Evolutionary conservation across 2,888 invertebrate genomes (phyloP), one percentile per base, ranked within the genome.

Genomic region (Argyresthia albistria): DNA sequence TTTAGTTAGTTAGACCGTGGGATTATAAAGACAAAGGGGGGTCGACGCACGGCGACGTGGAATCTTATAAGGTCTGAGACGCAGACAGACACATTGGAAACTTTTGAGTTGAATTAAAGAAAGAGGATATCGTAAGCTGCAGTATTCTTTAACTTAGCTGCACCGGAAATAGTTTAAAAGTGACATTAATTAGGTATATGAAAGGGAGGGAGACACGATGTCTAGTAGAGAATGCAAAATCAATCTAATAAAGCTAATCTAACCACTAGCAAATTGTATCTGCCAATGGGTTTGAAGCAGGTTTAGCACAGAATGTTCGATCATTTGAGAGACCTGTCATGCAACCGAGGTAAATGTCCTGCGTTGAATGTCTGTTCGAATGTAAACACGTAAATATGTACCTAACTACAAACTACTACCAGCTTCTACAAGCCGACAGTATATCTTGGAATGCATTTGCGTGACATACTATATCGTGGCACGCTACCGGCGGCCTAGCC

Each of bases 21-120:
- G 75, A 73, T 68, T 66, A 50, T 53, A 68, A 66, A 67, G 67
- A 74, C 79, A 76, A 79, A 71, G 67, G 14, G 45, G 8, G 61
- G 61, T 60, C 68, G 80, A 80, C 81, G 80, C 80, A 80, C 73
- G 80, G 70, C 77, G 80, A 64, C 66, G 68, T 65, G 54, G 57
- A 54, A 57, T 56, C 55, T 14, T 12, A 45, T 45, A 12, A 14
- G 45, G 9, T 45, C 39, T 39, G 9, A 39, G 9, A 11, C n/a
- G 8, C 39, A 6, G 39, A 39, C n/a, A 39, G 9, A 11, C 39
- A n/a, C 39, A 3, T 39, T 39, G 39, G 9, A 4, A 11, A n/a
- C 39, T 39, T 25, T 39, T 39, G 39, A 39, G 10, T 39, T 39
- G 10, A 39, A n/a, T 25, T 25, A 39, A 2, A n/a, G 39, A 4